A percentile compares a stretch with the other conserved stretches of the same genome.
phyloP scores from a whole-genome alignment of 2,888 invertebrate species.

The Thecocarcelia acutangulata region DNA sequence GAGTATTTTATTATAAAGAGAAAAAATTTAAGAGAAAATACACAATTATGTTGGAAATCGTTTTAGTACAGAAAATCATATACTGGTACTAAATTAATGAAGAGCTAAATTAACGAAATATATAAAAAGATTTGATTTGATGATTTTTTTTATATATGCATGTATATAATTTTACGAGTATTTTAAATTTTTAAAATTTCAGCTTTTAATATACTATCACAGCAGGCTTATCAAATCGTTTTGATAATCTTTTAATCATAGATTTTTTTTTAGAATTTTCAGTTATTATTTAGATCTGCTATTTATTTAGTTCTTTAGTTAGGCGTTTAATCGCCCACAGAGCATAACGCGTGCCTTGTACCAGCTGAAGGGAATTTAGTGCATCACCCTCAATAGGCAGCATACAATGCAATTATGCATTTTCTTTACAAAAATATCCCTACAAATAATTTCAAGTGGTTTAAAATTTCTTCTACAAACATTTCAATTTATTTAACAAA shows the following conservation, averaged over 20 bases:
- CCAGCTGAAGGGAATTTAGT: constrained; percentile 62
- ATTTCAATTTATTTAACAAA: constrained; percentile 51
- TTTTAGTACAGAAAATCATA: constrained; percentile 46
- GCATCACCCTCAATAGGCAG: constrained; percentile 19
- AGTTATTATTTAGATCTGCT: neutral
- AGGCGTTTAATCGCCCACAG: constrained; percentile 44
- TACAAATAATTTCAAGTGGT: constrained; percentile 55
- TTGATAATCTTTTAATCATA: no score
- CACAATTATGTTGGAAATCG: neutral
- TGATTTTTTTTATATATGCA: neutral
- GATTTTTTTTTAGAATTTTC: neutral
- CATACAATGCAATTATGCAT: neutral
- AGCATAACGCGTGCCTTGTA: constrained; percentile 62
- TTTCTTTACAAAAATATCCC: constrained; percentile 39
- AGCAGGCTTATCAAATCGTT: no score
- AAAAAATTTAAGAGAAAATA: neutral
- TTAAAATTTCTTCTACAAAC: constrained; percentile 24
- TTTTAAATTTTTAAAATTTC: no score
- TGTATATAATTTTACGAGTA: no score
- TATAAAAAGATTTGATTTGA: neutral
- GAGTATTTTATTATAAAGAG: neutral
- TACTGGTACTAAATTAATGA: constrained; percentile 35
- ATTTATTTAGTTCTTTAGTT: neutral
- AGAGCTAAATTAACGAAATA: neutral
- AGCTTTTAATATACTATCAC: no score